These are phyloP conservation scores for Anneissia japonica DNA, from an alignment of 35 echinoderm and acorn worm species.

Conservation along the genomic window DNA sequence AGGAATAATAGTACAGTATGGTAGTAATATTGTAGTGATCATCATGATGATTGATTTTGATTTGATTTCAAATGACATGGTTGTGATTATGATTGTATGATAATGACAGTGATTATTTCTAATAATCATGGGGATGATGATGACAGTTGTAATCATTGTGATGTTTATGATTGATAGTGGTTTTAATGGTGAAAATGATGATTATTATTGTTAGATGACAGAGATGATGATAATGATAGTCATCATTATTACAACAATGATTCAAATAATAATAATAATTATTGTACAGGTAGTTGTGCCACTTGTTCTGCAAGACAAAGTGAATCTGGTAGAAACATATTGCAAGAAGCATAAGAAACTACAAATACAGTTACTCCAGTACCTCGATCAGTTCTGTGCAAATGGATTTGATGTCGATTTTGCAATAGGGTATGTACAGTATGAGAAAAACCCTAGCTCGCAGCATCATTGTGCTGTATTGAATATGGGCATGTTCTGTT, in stretches of 20 bases:
- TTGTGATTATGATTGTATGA: too few relatives aligned
- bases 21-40: too few relatives aligned
- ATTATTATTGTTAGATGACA: background rate
- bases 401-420: slow-evolving; percentile 44
- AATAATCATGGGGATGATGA: too few relatives aligned
- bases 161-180: too few relatives aligned
- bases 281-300: slow-evolving; percentile 73
- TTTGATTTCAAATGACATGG: too few relatives aligned
- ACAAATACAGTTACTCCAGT: slow-evolving; percentile 45
- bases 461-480: background rate
- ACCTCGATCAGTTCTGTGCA: slow-evolving; percentile 69
- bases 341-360: slow-evolving; percentile 34
- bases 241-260: slow-evolving; percentile 19
- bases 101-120: too few relatives aligned
- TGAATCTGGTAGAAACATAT: slow-evolving; percentile 74
- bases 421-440: slow-evolving; percentile 50
- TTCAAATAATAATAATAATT: slow-evolving; percentile 21
- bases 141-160: too few relatives aligned
- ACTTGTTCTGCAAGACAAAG: slow-evolving; percentile 65
- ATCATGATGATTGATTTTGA: too few relatives aligned
- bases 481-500: background rate
- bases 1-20: too few relatives aligned
- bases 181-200: background rate
- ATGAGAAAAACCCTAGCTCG: background rate
- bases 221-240: background rate